Percentiles rank a stretch among this genome's conserved stretches.
These are phyloP conservation scores for Carpatolechia fugitivella DNA, from an alignment of 2,888 invertebrate species.

Conservation along the genomic window DNA sequence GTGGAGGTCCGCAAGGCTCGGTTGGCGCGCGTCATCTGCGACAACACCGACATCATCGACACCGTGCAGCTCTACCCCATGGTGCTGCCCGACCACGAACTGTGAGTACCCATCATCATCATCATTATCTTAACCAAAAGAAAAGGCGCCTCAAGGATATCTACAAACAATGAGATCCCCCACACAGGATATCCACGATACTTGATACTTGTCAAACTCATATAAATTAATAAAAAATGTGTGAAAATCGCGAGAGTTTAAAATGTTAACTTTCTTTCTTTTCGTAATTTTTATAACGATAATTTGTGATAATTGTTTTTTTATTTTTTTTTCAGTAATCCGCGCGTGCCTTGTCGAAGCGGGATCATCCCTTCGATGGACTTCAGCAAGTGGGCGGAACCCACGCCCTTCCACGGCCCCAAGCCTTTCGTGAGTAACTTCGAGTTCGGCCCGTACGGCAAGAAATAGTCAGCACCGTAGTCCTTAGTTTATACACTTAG, in stretches of 20 bases:
- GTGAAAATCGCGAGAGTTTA: no score
- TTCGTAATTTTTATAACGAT: no score
- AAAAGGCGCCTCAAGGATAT: no score
- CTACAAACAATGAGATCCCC: no score
- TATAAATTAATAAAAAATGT: no score
- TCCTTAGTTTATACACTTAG: conserved; percentile 38
- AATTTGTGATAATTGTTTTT: no score
- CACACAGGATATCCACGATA: no score
- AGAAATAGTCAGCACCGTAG: conserved; percentile 60
- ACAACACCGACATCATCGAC: conserved; percentile 95
- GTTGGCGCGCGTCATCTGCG: conserved; percentile 91
- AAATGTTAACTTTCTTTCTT: no score
- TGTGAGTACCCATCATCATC: conserved; percentile 89
- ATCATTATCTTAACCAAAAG: no score
- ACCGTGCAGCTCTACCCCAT: conserved; percentile 94
- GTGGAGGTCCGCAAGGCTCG: conserved; percentile 89
- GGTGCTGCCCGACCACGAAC: conserved; percentile 94
- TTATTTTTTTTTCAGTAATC: conserved; percentile 84
- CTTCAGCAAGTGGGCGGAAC: conserved; percentile 93
- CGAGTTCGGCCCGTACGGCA: conserved; percentile 74
- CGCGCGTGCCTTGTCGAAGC: conserved; percentile 94
- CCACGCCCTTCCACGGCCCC: conserved; percentile 64
- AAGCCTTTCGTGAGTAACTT: conserved; percentile 84
- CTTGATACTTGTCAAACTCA: no score
- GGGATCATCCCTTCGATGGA: conserved; percentile 93